Evolutionary conservation across 2,797 vertebrate species (phyloP).

Genomic region (Fistularia tabacaria): DNA sequence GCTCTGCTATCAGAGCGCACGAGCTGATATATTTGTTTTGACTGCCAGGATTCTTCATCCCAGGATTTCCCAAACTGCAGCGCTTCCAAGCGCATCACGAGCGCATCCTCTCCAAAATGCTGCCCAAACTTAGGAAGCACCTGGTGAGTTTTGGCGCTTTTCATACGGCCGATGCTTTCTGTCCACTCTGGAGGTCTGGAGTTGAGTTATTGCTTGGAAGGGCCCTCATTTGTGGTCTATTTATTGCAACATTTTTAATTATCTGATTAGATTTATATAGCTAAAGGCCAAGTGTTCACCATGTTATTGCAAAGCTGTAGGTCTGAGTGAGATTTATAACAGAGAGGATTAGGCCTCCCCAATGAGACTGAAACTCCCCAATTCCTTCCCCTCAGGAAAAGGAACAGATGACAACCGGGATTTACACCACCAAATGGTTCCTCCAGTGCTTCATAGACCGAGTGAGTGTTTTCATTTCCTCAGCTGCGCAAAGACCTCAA

Average conservation of each 20-base stretch:
- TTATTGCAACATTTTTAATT: constrained; percentile 8
- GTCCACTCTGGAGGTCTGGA: background rate
- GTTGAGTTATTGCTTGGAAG: background rate
- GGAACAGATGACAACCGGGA: constrained; percentile 89
- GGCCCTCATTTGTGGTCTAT: background rate
- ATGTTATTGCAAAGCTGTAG: background rate
- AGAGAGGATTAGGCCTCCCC: constrained; percentile 4
- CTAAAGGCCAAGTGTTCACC: constrained; percentile 1
- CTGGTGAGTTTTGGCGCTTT: constrained; percentile 68
- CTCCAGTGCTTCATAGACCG: constrained; percentile 93
- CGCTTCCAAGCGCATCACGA: constrained; percentile 86
- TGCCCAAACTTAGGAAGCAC: constrained; percentile 87
- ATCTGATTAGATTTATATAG: background rate
- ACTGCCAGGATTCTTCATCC: constrained; percentile 82
- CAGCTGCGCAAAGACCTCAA: background rate
- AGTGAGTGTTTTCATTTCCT: constrained; percentile 71
- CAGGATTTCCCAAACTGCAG: constrained; percentile 85
- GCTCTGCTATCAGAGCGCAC: background rate
- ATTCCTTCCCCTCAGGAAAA: constrained; percentile 76
- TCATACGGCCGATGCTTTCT: background rate
- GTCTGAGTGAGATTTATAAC: constrained; percentile 19
- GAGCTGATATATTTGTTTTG: background rate
- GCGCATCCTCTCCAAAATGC: constrained; percentile 81
- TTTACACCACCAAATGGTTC: constrained; percentile 96
- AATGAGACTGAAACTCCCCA: constrained; percentile 20